phyloP scores from a whole-genome alignment of 1,140 invertebrate genomes.

The Coptotermes formosanus region DNA sequence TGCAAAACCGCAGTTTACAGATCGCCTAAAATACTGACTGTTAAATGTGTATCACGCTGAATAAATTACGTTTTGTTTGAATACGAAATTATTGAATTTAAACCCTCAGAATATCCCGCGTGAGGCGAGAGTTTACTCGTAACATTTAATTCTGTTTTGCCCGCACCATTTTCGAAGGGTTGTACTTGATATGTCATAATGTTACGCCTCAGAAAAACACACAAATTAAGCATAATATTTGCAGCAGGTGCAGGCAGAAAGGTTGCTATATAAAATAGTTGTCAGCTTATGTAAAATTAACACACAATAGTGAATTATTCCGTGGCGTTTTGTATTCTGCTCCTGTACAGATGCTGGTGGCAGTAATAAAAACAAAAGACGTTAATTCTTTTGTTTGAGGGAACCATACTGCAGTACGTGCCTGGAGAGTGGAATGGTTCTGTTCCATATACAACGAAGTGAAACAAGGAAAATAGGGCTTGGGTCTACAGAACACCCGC shows the following conservation, averaged over 20 bases:
- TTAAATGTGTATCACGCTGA: no score
- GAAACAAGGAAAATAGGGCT: no score
- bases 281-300: conserved; percentile 17
- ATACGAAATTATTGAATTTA: not conserved
- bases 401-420: not conserved
- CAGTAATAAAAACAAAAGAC: conserved; percentile 14
- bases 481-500: no score
- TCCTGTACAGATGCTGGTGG: not conserved
- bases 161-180: not conserved
- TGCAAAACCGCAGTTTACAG: no score
- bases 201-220: not conserved
- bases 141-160: not conserved
- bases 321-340: not conserved
- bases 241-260: not conserved
- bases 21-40: no score
- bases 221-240: not conserved
- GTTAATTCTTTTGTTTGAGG: conserved; percentile 9
- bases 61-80: not conserved
- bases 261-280: not conserved
- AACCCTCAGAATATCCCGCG: not conserved
- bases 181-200: not conserved
- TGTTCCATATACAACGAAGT: not conserved
- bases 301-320: conserved; percentile 17
- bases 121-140: not conserved
- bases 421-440: not conserved